Conservation (phyloP, 2,113 vertebrate genomes). For the Pluvianellus socialis region DNA sequence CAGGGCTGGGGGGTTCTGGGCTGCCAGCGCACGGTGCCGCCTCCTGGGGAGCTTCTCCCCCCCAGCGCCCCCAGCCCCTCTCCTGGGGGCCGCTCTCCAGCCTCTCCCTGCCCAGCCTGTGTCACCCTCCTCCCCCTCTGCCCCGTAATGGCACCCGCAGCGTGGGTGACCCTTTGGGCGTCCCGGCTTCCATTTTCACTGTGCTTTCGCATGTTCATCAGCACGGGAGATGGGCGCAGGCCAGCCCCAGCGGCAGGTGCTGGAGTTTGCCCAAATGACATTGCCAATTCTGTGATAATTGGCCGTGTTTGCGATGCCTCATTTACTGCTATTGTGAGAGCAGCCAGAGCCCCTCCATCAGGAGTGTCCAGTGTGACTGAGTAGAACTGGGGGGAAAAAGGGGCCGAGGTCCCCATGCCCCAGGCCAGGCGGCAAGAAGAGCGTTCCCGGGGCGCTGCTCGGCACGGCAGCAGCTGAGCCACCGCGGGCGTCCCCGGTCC, state of each 20-base stretch:
- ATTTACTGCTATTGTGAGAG: background rate
- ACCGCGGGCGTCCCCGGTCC: no score
- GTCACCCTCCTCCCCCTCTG: background rate
- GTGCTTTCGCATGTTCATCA: accelerated
- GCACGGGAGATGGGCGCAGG: background rate
- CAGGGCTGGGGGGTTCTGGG: no score
- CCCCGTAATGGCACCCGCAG: accelerated
- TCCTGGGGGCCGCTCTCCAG: background rate
- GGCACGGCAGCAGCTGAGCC: no score
- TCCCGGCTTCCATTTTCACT: background rate
- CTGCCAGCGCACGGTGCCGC: no score
- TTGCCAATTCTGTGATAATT: background rate
- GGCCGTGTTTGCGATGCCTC: background rate
- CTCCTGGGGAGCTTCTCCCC: no score
- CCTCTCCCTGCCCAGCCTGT: background rate
- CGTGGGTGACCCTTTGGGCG: accelerated
- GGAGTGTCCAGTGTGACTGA: no score
- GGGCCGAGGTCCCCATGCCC: no score
- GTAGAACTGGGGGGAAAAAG: background rate
- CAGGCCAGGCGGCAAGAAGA: no score
- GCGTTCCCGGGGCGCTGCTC: no score
- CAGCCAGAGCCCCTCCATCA: background rate
- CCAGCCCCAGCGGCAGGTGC: background rate
- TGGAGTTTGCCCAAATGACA: background rate
- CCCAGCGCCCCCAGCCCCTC: no score